Evolutionary conservation across 1,140 invertebrate genomes (phyloP).

Genomic region (Drosophila arizonae): DNA sequence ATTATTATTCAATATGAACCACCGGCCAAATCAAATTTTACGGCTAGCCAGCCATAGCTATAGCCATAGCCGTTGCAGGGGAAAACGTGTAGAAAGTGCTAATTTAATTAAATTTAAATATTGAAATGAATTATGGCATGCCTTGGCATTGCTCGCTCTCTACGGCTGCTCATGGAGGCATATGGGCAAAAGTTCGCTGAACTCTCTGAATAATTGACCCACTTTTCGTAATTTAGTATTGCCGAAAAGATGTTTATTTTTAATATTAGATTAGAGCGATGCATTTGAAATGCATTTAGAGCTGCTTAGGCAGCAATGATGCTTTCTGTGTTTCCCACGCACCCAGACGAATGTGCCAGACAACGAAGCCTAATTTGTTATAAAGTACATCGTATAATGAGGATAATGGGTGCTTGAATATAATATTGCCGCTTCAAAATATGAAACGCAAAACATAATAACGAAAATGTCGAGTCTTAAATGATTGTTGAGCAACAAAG

Average conservation of each 20-base stretch:
- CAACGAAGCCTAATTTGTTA: slow-evolving; percentile 51
- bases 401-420: slow-evolving; percentile 44
- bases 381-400: slow-evolving; percentile 46
- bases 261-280: background rate
- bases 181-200: slow-evolving; percentile 34
- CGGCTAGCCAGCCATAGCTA: slow-evolving; percentile 3
- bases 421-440: slow-evolving; percentile 32
- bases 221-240: slow-evolving; percentile 9
- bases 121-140: slow-evolving; percentile 47
- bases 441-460: slow-evolving; percentile 62
- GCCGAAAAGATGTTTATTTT: slow-evolving; percentile 15
- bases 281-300: background rate
- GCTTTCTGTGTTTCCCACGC: background rate
- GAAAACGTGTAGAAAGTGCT: slow-evolving; percentile 67
- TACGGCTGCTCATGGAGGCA: background rate
- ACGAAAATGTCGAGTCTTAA: slow-evolving; percentile 49
- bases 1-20: slow-evolving; percentile 77
- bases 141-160: slow-evolving; percentile 22
- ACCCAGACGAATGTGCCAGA: background rate
- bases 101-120: slow-evolving; percentile 73
- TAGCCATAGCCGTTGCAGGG: background rate
- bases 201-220: slow-evolving; percentile 37
- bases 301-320: background rate
- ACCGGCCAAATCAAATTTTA: slow-evolving; percentile 14
- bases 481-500: slow-evolving; percentile 25